phyloP scores from a whole-genome alignment of 2,113 vertebrate species.

The Ia io region DNA sequence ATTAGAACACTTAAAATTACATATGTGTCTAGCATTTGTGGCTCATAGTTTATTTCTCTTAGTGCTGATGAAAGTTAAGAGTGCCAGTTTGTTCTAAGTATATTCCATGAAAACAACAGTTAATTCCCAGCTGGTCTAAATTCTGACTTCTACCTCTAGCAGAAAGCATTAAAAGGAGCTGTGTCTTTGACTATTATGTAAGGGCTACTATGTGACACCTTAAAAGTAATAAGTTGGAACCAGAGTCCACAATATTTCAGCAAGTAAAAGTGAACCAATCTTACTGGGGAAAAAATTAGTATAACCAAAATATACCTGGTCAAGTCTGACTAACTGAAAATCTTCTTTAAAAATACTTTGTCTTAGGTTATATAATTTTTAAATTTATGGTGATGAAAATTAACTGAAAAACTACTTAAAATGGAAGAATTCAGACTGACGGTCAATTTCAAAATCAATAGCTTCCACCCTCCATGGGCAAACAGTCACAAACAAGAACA shows the following conservation, averaged over 20 bases:
- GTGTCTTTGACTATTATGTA: not conserved
- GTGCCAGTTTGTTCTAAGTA: not conserved
- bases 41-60: not conserved
- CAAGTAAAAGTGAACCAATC: not conserved
- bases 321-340: not conserved
- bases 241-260: not conserved
- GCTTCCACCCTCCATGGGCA: not conserved
- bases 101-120: not conserved
- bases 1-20: not conserved
- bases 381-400: not conserved
- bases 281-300: not conserved
- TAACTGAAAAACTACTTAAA: constrained; percentile 5
- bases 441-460: not conserved
- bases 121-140: not conserved
- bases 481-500: not conserved
- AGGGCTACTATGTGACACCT: not conserved
- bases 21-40: not conserved
- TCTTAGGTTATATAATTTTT: not conserved
- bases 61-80: not conserved
- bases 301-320: not conserved
- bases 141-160: not conserved
- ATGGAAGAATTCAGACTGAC: not conserved
- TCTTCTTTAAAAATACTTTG: not conserved
- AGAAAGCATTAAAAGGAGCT: not conserved
- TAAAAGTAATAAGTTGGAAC: not conserved